A percentile compares a stretch with the other conserved stretches of the same genome.
Evolutionary conservation across 2,888 invertebrate genomes (phyloP).

Genomic region (Osedax fenrisi): DNA sequence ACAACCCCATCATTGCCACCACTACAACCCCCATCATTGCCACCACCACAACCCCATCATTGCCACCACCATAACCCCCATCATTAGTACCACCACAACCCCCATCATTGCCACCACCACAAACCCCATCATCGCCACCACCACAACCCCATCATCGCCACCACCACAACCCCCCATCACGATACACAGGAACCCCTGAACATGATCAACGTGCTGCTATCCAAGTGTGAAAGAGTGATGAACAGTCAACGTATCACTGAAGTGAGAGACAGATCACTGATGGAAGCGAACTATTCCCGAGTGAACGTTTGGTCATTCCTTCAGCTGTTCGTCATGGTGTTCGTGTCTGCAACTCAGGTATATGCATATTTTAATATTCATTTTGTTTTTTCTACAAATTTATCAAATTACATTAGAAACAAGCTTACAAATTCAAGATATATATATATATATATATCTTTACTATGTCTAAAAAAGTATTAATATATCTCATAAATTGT

Average conservation of each 20-base stretch:
- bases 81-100: neutral
- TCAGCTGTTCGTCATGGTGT: constrained; percentile 63
- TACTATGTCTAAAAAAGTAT: too few species aligned
- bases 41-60: too few species aligned
- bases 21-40: too few species aligned
- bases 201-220: neutral
- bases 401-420: too few species aligned
- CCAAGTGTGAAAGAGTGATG: constrained; percentile 37
- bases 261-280: constrained; percentile 68
- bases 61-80: too few species aligned
- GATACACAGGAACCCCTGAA: neutral
- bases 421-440: too few species aligned
- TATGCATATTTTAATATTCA: too few species aligned
- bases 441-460: too few species aligned
- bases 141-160: neutral
- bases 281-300: constrained; percentile 67
- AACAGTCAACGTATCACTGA: constrained; percentile 60
- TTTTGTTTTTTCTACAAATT: too few species aligned
- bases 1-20: too few species aligned
- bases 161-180: neutral
- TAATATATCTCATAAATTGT: too few species aligned
- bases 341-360: constrained; percentile 51
- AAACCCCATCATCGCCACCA: too few species aligned
- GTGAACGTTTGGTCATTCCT: constrained; percentile 64
- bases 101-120: neutral